These are phyloP conservation scores for Sphaeridia pumilis DNA, from an alignment of 2,888 invertebrate species.

Conservation along the genomic window DNA sequence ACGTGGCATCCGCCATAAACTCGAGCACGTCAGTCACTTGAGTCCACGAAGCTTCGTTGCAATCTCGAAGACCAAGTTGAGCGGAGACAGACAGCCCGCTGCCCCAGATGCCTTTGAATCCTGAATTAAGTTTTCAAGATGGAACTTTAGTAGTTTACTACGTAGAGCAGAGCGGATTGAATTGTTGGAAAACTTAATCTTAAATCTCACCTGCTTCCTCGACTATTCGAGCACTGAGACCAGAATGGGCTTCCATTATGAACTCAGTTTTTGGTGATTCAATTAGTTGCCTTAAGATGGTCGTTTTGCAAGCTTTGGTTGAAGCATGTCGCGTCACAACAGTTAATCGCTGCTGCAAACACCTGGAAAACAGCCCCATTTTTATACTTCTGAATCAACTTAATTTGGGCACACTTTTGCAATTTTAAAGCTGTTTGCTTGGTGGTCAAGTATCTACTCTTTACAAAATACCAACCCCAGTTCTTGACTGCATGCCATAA, in stretches of 20 bases:
- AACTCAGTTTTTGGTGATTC: conserved; percentile 40
- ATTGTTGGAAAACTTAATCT: conserved; percentile 28
- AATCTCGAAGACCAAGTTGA: conserved; percentile 41
- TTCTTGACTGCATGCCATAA: too few relatives aligned
- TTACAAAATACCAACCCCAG: too few relatives aligned
- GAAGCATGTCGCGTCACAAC: too few relatives aligned
- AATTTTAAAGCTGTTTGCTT: background rate
- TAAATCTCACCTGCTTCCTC: conserved; percentile 40
- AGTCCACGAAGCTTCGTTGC: conserved; percentile 44
- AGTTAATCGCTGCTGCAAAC: too few relatives aligned
- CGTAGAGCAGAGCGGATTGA: too few relatives aligned
- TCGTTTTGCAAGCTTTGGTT: conserved; percentile 37
- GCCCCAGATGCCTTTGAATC: conserved; percentile 41
- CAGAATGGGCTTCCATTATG: conserved; percentile 43
- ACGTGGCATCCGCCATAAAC: conserved; percentile 42
- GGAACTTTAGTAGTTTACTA: too few relatives aligned
- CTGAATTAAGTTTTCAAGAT: conserved; percentile 19
- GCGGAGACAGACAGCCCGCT: conserved; percentile 43
- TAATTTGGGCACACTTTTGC: too few relatives aligned
- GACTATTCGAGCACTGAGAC: conserved; percentile 42
- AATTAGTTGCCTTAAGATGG: conserved; percentile 40
- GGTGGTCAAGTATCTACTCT: too few relatives aligned
- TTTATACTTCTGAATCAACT: background rate
- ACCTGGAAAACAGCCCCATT: background rate
- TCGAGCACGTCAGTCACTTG: conserved; percentile 42